phyloP scores from a whole-genome alignment of 2,888 invertebrate species.

The Troides oblongomaculatus region DNA sequence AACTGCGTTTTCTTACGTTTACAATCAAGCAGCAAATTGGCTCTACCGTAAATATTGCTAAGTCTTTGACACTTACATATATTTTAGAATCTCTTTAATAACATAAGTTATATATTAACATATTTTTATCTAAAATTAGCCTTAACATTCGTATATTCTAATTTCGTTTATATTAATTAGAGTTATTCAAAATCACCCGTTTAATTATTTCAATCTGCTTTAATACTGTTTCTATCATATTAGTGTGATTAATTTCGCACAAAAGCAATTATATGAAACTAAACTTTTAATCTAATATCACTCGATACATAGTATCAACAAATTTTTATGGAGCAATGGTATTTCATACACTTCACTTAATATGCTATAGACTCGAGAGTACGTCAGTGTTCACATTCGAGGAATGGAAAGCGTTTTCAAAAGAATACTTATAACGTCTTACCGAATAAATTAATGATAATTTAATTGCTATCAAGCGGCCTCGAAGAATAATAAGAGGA shows the following conservation, averaged over 20 bases:
- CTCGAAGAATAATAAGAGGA: not conserved
- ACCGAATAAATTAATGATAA: not conserved
- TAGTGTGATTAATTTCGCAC: not conserved
- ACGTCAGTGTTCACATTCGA: not conserved
- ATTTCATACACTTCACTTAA: not conserved
- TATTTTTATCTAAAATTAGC: too few species aligned
- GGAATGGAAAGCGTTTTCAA: not conserved
- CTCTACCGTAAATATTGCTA: not conserved
- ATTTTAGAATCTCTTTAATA: not conserved
- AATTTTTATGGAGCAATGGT: not conserved
- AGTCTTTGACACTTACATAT: not conserved
- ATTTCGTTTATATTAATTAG: not conserved
- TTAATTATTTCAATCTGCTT: not conserved
- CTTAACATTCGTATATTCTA: too few species aligned
- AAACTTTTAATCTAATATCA: not conserved
- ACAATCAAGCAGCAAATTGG: not conserved
- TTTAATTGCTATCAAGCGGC: too few species aligned
- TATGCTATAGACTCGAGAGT: not conserved
- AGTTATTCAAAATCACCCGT: not conserved
- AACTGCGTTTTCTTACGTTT: not conserved
- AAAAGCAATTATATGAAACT: not conserved
- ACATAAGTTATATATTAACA: not conserved
- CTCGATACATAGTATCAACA: not conserved
- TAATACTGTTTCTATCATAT: not conserved
- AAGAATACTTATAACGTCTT: not conserved